Base-by-base conservation (phyloP, 2,113 vertebrate species). In the Oxyruncus cristatus region DNA sequence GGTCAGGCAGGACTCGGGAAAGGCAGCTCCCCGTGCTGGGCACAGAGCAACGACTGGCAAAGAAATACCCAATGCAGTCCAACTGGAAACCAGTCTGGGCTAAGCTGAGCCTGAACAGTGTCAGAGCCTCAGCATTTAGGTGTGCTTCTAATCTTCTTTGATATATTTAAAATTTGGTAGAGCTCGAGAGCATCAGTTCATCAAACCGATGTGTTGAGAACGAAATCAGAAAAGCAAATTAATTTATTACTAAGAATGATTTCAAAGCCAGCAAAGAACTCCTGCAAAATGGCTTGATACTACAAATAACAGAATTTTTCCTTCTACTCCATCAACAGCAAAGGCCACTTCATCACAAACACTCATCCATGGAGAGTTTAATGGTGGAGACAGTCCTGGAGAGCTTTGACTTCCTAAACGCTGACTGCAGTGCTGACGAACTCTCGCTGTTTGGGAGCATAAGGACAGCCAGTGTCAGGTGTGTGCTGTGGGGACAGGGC, bases 401-500 rank as follows among this genome's bases (percentile, higher is more conserved):
- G 90, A 99, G 99, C 88, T 99, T 99, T 72, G 98, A 99, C 95
- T 99, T 99, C 89, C 96, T 99, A 91, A 99, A 98, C 0, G 65
- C 98, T 2, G 98, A 99, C 96, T 98, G 99, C 18, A 98, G 95
- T 3, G 95, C 97, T 4, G 99, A 99, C 2, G 98, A 99, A 47
- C 66, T 98, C 72, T 98, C 99, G 5, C 95, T 98, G 91, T 93
- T 98, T 61, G 98, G 98, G 85, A 99, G 98, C 23, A 1, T 98
- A n/a, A 98, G 98, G 68, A 97, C 98, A 20, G 98, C 97, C 85
- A 97, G 98, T 90, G 94, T 97, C 61, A 98, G 98, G 99, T 99
- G 75, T 65, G 91, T 53, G 9, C 21, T 52, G 0, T 13, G 39
- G 61, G 26, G 21, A 6, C 7, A 2, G 39, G 18, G 56, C 33